Evolutionary conservation across 2,113 vertebrate species (phyloP), one percentile per base, ranked within the genome.

Genomic region (Anser cygnoides): DNA sequence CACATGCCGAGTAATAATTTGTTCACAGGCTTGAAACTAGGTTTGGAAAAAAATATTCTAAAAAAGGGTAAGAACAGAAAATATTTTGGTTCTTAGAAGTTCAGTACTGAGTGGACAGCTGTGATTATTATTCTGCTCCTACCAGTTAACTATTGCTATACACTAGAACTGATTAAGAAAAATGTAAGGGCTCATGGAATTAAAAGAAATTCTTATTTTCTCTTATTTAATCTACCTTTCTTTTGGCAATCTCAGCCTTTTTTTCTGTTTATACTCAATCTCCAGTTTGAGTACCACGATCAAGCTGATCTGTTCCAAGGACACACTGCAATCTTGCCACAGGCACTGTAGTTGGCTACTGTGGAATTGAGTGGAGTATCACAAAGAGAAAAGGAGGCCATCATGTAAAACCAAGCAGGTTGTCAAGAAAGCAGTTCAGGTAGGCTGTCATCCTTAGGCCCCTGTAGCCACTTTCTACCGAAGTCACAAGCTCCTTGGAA

Each of bases 31-130:
- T 81, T 90, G 41, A 90, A 92, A 81, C n/a, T 90, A 19, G 21
- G 63, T 78, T 93, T 83, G 16, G 35, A 91, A 95, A 92, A 86
- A 87, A 79, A 44, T 49, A 81, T 57, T 81, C 46, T 65, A 44
- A 77, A 93, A 75, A 57, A 92, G 9, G 15, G 2, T 28, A 78
- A 75, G 8, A 50, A 52, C n/a, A 29, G 21, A 87, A 92, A 92
- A 76, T 65, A 46, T 54, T 92, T 89, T 26, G 29, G 11, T 28
- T 49, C 63, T 77, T 68, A 61, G 33, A 54, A 65, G 26, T 84
- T 84, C 28, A 87, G 3, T 76, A 57, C 21, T 61, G 12, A 89
- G 23, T 80, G 50, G 58, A 72, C 33, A 83, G 33, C 10, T 83
- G 26, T 46, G 37, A 39, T 73, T 66, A 55, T 87, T 79, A 70